Base-by-base conservation (phyloP, 1,140 invertebrate species). In the Sitophilus oryzae region DNA sequence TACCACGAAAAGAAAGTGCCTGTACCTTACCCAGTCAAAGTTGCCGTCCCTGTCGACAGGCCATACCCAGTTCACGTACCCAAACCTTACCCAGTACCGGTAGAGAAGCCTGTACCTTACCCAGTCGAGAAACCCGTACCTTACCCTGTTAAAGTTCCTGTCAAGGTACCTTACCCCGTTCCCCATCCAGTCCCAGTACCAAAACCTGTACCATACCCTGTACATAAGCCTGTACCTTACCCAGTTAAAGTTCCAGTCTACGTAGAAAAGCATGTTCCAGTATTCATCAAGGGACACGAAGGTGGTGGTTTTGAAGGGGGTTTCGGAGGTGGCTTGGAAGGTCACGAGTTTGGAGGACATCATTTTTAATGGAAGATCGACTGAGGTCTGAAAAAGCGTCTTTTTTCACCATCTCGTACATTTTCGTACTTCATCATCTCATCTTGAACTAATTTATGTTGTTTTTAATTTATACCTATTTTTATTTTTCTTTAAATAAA, bases 11-110 rank as follows among this genome's bases (percentile, higher is more conserved):
- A 66, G 50, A 67, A 66, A 25, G 65, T 69, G 15, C 64, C 74
- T 0, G 68, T 69, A 42, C 67, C 74, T 1, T 71, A 73, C 43
- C 73, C 76, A 4, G 76, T 79, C 0, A 76, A 77, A 51, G 72
- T 77, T 10, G 70, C 73, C 36, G 65, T 78, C 40, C 77, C 69
- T 9, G 63, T 73, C 2, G 69, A 71, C 11, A 63, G 58, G 23
- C 72, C 73, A 4, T 73, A 74, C 50, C 72, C 76, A 52, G 68
- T 76, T 18, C 74, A 71, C 60, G 77, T 73, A 51, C 75, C 69
- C 14, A 74, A 78, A 62, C 79, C 80, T 4, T 81, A 81, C 61
- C 80, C 79, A 9, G 80, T 82, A 2, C 60, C 52, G 10, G 62
- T 73, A 3, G 65, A 67, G 9, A 71, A 71, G 53, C 66, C 62